Evolutionary conservation across 2,888 invertebrate species (phyloP), one percentile per base, ranked within the genome.

Genomic region (Drosophila subquinaria): DNA sequence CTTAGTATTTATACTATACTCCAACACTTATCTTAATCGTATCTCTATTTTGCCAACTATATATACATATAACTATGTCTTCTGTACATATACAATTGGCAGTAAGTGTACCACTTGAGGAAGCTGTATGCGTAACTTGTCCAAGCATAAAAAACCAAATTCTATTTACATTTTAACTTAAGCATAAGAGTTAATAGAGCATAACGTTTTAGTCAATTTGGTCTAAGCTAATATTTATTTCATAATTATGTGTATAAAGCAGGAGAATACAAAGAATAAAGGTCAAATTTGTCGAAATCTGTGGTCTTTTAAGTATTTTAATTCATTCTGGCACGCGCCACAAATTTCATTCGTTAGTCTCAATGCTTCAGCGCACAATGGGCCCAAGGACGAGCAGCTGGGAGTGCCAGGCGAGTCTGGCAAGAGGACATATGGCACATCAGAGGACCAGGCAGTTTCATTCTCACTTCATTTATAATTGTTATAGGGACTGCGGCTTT

Each of bases 161-260:
- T 66, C 59, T 62, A 42, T 53, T 40, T 59, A 78, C 52, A 70
- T 33, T 52, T 73, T 45, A 51, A 43, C 20, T 42, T 60, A n/a
- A 67, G 63, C 56, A 64, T 80, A 73, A 80, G 69, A 79, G 60
- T 82, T 86, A 90, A 90, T 90, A 82, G 83, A 86, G 78, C 90
- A 81, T 73, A 84, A 88, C 40, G 59, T 76, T 79, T 76, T 81
- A 80, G 72, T 87, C 90, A 88, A 89, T 81, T 85, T 81, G 81
- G 69, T 82, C 33, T 82, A 85, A 91, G 88, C 80, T 73, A 80
- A 77, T 90, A 79, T 79, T 89, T 79, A 78, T 76, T 78, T 87
- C 69, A 72, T 74, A 76, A 77, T 78, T 79, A 86, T 72, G 66
- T 82, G 83, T 67, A 83, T 48, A 69, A 55, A 59, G 40, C 45